Evolutionary conservation across 2,113 vertebrate genomes (phyloP), one percentile per base, ranked within the genome.

Genomic region (Hemiprocne comata): DNA sequence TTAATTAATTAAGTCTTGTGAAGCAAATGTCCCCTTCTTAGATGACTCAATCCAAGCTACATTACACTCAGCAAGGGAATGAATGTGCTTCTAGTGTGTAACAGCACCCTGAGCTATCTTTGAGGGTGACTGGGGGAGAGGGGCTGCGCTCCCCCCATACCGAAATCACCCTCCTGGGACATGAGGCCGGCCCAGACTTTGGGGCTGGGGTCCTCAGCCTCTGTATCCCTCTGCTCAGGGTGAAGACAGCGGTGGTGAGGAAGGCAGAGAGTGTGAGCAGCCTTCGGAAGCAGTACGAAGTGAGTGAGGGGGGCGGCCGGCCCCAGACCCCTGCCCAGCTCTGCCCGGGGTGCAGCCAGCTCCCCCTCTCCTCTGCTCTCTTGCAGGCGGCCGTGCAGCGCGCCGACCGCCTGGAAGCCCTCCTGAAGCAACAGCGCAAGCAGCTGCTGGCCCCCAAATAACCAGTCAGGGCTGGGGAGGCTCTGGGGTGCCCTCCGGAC

Each of bases 281-380:
- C 81, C 98, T 99, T 10, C 97, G 98, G 55, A 99, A 98, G 80
- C 99, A 99, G 93, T 98, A 99, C 0, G 98, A 99, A 97, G 99
- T 99, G 90, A 97, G 98, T 42, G 34, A 90, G 96, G 64, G 55
- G 54, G 42, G 79, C 36, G 8, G 17, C 25, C 3, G 3, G 46
- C 29, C 25, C 40, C 12, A 1, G 11, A n/a, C 31, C 44, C 6
- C 15, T 5, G 64, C 33, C 21, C 1, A 8, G 16, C 55, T 21
- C 31, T 8, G 17, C 33, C 38, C 0, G 3, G 50, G 57, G 26
- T 6, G 1, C 75, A 9, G 11, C 1, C 8, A 66, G 38, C 76
- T 23, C 60, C 40, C 6, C 50, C 53, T 40, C 19, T 6, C 38
- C 0, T 2, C n/a, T 20, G 44, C 69, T 71, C 54, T 77, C 7